Evolutionary conservation across 2,797 vertebrate genomes (phyloP), one percentile per base, ranked within the genome.

Genomic region (Ctenopoma kingsleyae): DNA sequence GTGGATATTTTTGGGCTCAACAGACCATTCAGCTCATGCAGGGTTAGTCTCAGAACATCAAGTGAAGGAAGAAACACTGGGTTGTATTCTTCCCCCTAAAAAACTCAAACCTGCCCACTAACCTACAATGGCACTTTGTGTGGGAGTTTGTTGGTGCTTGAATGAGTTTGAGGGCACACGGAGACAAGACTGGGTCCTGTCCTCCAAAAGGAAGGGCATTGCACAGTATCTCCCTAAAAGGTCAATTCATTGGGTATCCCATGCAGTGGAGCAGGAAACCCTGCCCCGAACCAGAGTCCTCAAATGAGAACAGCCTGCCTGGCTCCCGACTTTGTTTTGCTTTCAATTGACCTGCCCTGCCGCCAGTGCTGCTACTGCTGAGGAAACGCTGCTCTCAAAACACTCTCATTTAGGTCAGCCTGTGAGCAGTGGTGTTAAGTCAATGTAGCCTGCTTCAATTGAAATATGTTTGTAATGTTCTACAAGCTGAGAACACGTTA

Each of bases 201-300:
- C 77, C 85, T 84, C 83, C 79, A 78, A 40, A 52, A 62, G 67
- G 62, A 32, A 80, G 83, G 56, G 49, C 69, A 74, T 79, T 82
- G 82, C 74, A 83, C 68, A 74, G 80, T 84, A 83, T 87, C 87
- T 86, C 83, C 69, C 83, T 70, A 83, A 92, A 93, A 92, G 85
- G 74, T 86, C 87, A 86, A 92, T 92, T 94, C 88, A 90, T 74
- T 48, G 48, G 62, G 80, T 44, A 68, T 67, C 47, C 35, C 16
- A 63, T 84, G 76, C 61, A 63, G 30, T 32, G 30, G 22, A 71
- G 85, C 92, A 93, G 94, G 93, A 94, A 95, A 89, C 93, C 91
- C 87, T 70, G 81, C 92, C 92, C 91, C 82, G 35, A 67, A 48
- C 82, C 71, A 27, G 67, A 74, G 85, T 80, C 48, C 70, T 44